Evolutionary conservation across 2,113 vertebrate genomes (phyloP).

Genomic region (Antennarius striatus): DNA sequence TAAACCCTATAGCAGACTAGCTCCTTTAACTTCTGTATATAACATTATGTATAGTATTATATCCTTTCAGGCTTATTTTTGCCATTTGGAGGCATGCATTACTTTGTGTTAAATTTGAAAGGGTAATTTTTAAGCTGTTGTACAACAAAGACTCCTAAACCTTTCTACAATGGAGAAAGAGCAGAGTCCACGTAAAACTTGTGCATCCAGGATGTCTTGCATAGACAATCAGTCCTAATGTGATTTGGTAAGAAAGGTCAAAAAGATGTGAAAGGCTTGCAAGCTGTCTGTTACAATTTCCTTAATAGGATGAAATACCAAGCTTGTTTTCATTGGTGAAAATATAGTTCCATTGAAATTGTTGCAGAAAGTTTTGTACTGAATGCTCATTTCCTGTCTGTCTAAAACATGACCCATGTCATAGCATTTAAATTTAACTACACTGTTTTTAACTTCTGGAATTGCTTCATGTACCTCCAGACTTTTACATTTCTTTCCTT

Average conservation of each 20-base stretch:
- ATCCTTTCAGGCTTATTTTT: conserved; percentile 27
- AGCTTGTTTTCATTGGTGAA: too few relatives aligned
- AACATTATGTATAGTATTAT: background rate
- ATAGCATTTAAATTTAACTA: background rate
- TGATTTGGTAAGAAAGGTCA: conserved; percentile 12
- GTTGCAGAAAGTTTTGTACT: too few relatives aligned
- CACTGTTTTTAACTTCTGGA: too few relatives aligned
- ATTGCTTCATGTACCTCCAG: too few relatives aligned
- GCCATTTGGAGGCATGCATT: conserved; percentile 1
- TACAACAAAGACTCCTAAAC: background rate
- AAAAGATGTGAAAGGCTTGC: background rate
- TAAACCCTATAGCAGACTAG: conserved; percentile 6
- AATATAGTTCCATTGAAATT: too few relatives aligned
- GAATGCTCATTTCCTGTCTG: too few relatives aligned
- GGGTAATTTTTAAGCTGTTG: background rate
- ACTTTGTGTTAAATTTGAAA: conserved; percentile 19
- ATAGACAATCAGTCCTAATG: background rate
- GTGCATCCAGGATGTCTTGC: background rate
- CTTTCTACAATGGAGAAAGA: background rate
- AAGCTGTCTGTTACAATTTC: background rate
- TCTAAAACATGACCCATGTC: too few relatives aligned
- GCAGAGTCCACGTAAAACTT: too few relatives aligned
- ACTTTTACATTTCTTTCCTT: background rate
- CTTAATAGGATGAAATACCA: too few relatives aligned
- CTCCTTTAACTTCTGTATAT: conserved; percentile 37